Base-by-base conservation (phyloP, 2,888 invertebrate species). In the Callinectes sapidus region DNA sequence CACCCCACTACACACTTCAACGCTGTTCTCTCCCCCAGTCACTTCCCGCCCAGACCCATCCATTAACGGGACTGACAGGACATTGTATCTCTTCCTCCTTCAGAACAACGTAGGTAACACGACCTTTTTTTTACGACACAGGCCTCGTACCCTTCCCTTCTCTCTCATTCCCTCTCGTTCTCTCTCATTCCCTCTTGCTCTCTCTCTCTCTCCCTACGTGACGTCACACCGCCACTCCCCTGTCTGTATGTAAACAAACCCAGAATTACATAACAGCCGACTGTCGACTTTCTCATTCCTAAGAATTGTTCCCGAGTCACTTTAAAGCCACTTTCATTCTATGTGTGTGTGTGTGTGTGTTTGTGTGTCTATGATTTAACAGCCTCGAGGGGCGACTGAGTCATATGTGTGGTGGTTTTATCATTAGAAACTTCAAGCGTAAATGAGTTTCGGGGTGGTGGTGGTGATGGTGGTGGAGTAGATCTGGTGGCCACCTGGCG, bases 81-180 rank as follows among this genome's bases (percentile, higher is more conserved):
- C 32, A 35, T 35, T 81, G n/a, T 81, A 35, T 32, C 81, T 81
- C 81, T 35, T 81, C 81, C 81, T 35, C 81, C 81, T 81, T 81
- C 35, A 81, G 35, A 81, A 81, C 35, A 16, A 13, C 2, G 81
- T 14, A 81, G 81, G 81, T 32, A 35, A 35, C 32, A 14, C 14
- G 18, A 81, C 35, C 35, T 35, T 35, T 81, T 81, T 81, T 35
- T 35, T 35, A 23, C 35, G 32, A 81, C 35, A 32, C 16, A 81
- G n/a, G 28, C 81, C 81, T 81, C 81, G 35, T 35, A 14, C 32
- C 35, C 71, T 77, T n/a, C 28, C 71, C 28, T n/a, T 28, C n/a
- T 28, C 28, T 23, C 71, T 77, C 71, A 3, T 5, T 39, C 39
- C 5, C 39, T 39, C 39, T 39, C 28, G 2, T n/a, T 71, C 71